Evolutionary conservation across 2,113 vertebrate species (phyloP), one percentile per base, ranked within the genome.

Genomic region (Xiphophorus maculatus): DNA sequence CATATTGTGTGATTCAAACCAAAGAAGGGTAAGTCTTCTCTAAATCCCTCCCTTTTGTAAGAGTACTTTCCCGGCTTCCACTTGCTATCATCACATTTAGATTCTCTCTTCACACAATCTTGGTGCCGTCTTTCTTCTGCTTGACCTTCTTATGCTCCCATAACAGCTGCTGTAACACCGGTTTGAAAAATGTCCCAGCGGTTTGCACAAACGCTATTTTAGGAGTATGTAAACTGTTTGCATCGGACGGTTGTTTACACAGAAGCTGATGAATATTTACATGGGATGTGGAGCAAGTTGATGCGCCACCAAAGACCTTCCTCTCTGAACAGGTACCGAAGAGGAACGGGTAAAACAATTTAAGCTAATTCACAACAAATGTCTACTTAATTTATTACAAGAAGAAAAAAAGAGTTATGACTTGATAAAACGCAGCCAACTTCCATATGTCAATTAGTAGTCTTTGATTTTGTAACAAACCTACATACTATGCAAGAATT

Each of bases 1-100:
- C 86, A 75, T 60, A 72, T 14, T 6, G 19, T 69, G 19, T 74
- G 71, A 89, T 88, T 90, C 62, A 85, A 83, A 84, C 70, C 69
- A 58, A 76, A 69, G 86, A 87, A 88, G 86, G 87, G 76, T 83
- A 78, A 71, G 63, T 81, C 84, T 80, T 88, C 87, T 87, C 58
- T 87, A 71, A 83, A 82, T 80, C 77, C 84, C 51, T 74, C 66
- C 77, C 80, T 63, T 62, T 69, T 85, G 42, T 42, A 71, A 84
- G 80, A 78, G 76, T 78, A 77, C 85, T 84, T 83, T 81, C 69
- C 63, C 64, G 74, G 81, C 63, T 73, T 74, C 28, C 7, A 10
- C 69, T 79, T 7, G 3, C 63, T 58, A 67, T 71, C 63, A 19
- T 58, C n/a, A 28, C 25, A 35, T 40, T 40, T 12, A 25, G 67